Base-by-base conservation (phyloP, 2,888 invertebrate genomes). In the Aricia artaxerxes region DNA sequence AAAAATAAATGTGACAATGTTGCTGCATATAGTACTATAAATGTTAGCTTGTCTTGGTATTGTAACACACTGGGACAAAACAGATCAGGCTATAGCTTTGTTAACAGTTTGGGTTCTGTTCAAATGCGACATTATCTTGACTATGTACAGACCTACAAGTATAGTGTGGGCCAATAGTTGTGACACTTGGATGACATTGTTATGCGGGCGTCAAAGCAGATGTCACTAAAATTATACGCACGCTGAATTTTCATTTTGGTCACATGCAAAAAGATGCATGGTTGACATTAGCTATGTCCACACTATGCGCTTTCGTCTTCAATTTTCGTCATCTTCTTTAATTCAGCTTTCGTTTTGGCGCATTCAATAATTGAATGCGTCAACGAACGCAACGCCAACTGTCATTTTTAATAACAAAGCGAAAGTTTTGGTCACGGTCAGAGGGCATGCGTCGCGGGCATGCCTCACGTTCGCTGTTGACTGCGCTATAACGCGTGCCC, bases 1-100 rank as follows among this genome's bases (percentile, higher is more conserved):
- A 87, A 88, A 88, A 83, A 90, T 92, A 88, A 91, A 93, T 93
- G 93, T 93, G 90, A 89, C 90, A 88, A 82, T 82, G 72, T 90
- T 88, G 88, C 89, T 90, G 90, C 86, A 87, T 85, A 86, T 91
- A 90, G 89, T 85, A 82, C 77, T 88, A 85, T 86, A 24, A 24
- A 86, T 90, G 89, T 91, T 85, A 86, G 92, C 92, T 92, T 91
- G 88, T 91, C 79, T 49, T 80, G 83, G 83, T 82, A 82, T 83
- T 90, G 88, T 86, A 78, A 76, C 53, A 57, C 57, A 76, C 77
- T 80, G 82, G 80, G 82, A 81, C 79, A 80, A 80, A 82, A 82
- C 82, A 81, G 81, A 81, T 80, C 76, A 75, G 9, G 75, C 75
- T 75, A 49, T 13, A 31, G 76, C 76, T 75, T 73, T 7, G 73